Conservation (phyloP, 2,888 invertebrate species). For the Frankliniella intonsa region DNA sequence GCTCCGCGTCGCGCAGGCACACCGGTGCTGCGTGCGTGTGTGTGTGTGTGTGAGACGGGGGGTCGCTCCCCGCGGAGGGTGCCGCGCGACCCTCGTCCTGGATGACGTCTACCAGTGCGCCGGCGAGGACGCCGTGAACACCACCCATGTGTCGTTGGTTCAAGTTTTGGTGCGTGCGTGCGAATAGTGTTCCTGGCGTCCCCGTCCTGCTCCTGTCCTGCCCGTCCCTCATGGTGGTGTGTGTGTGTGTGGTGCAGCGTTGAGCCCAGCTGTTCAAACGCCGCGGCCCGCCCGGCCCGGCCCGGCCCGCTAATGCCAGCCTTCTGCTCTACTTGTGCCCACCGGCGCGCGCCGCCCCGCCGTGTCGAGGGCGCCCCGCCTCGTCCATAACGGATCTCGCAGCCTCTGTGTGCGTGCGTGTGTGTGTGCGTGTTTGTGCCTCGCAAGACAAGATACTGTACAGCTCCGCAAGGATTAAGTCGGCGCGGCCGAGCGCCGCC, state of each 20-base stretch:
- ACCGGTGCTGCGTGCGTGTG: background rate
- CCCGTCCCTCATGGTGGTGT: background rate
- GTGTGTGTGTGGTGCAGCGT: background rate
- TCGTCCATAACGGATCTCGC: background rate
- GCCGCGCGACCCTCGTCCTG: too few relatives aligned
- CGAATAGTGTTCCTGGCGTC: background rate
- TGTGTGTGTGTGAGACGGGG: background rate
- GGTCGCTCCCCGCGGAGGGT: background rate
- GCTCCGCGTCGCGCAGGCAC: background rate
- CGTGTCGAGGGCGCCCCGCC: too few relatives aligned
- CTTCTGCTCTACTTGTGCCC: too few relatives aligned
- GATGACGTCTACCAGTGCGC: too few relatives aligned
- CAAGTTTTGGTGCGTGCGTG: background rate
- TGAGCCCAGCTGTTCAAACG: background rate
- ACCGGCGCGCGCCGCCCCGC: too few relatives aligned
- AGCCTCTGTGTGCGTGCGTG: background rate
- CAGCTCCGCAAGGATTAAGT: background rate
- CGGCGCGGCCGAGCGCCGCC: background rate
- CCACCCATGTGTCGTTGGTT: slow-evolving; percentile 6
- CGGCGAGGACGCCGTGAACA: too few relatives aligned
- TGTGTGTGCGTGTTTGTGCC: background rate
- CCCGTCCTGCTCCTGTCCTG: background rate
- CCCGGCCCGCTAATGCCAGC: background rate
- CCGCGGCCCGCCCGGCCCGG: background rate
- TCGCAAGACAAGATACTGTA: background rate